phyloP scores from a whole-genome alignment of 2,113 vertebrate genomes.

The Chloropsis cyanopogon region DNA sequence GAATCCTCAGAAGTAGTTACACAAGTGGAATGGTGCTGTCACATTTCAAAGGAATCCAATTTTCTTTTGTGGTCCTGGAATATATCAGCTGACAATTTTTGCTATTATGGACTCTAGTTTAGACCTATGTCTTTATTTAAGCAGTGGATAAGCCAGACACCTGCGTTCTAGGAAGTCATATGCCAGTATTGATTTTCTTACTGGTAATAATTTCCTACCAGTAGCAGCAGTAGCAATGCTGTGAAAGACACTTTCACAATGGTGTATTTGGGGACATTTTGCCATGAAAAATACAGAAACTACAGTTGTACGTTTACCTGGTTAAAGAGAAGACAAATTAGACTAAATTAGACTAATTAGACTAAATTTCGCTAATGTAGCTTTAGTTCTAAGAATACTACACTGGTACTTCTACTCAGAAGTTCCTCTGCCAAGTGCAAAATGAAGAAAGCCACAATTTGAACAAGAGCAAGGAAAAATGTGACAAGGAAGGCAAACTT shows the following conservation, averaged over 20 bases:
- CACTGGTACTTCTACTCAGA: background rate
- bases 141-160: background rate
- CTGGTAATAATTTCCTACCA: background rate
- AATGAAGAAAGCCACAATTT: background rate
- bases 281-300: background rate
- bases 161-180: background rate
- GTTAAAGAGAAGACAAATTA: background rate
- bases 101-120: background rate
- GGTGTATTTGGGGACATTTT: background rate
- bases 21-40: background rate
- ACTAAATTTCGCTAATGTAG: background rate
- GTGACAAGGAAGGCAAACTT: background rate
- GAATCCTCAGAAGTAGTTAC: background rate
- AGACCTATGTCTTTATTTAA: slow-evolving; percentile 25
- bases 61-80: slow-evolving; percentile 22
- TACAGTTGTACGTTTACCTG: background rate
- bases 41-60: background rate
- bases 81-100: background rate
- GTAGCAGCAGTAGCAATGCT: background rate
- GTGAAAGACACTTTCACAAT: background rate
- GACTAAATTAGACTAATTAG: background rate
- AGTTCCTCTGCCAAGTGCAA: background rate
- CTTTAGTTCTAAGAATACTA: background rate
- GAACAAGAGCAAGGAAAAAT: background rate
- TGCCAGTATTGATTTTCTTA: slow-evolving; percentile 21